A percentile compares a stretch with the other conserved stretches of the same genome.
These are phyloP conservation scores for Cremastinae sp. DNA, from an alignment of 2,888 invertebrate genomes.

Conservation along the genomic window DNA sequence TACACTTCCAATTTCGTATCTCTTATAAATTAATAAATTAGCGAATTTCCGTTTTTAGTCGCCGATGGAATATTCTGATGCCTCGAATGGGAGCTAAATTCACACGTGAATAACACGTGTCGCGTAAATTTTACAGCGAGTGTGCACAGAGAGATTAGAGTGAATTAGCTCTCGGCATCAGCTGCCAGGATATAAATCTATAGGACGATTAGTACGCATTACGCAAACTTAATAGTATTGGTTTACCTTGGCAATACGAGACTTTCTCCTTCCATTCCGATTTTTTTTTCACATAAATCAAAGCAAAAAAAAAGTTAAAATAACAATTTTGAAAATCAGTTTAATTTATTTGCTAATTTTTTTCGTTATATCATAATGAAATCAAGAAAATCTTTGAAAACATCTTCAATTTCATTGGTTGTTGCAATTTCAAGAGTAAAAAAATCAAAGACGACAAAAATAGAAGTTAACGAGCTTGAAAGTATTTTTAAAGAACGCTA, in stretches of 20 bases:
- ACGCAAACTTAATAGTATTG: constrained; percentile 54
- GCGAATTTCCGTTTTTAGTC: neutral
- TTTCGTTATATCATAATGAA: too few species aligned
- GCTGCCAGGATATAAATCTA: constrained; percentile 56
- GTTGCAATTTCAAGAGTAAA: neutral
- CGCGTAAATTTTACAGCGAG: constrained; percentile 25
- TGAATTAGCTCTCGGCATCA: constrained; percentile 56
- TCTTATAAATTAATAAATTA: too few species aligned
- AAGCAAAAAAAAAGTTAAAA: neutral
- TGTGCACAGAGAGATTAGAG: constrained; percentile 39
- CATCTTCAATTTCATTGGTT: too few species aligned
- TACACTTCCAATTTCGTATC: too few species aligned
- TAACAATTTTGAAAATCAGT: neutral
- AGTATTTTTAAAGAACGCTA: too few species aligned
- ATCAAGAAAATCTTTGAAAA: too few species aligned
- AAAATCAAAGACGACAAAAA: neutral
- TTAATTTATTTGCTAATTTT: too few species aligned
- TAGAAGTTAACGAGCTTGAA: too few species aligned
- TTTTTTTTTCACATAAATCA: neutral
- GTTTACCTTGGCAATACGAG: constrained; percentile 43
- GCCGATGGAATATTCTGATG: constrained; percentile 17
- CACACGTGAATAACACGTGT: constrained; percentile 54
- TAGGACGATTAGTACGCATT: constrained; percentile 56
- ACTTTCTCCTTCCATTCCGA: constrained; percentile 21
- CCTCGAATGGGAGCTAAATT: neutral